A percentile compares a stretch with the other conserved stretches of the same genome.
These are phyloP conservation scores for Myzus persicae DNA, from an alignment of 1,140 invertebrate genomes.

Conservation along the genomic window DNA sequence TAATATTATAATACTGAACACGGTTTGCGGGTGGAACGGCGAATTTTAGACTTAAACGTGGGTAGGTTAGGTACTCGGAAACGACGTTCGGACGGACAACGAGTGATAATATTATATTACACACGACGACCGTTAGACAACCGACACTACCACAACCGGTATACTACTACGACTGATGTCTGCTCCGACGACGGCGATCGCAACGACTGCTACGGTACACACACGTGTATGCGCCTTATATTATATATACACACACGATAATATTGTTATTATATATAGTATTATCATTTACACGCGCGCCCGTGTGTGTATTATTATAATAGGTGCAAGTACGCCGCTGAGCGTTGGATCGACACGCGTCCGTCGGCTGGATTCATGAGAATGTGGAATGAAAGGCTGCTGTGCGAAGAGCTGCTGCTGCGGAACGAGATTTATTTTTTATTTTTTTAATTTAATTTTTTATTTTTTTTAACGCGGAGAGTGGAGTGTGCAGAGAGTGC, in stretches of 20 bases:
- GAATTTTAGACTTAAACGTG: not conserved
- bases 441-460: not conserved
- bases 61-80: not conserved
- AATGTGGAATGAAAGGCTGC: constrained; percentile 57
- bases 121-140: not conserved
- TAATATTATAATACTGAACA: not conserved
- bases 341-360: constrained; percentile 36
- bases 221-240: not conserved
- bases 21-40: not conserved
- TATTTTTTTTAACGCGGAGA: constrained; percentile 29
- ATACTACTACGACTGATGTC: not conserved
- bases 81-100: not conserved
- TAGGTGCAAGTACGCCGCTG: not conserved
- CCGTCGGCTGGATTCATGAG: constrained; percentile 43
- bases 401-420: constrained; percentile 52
- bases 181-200: not conserved
- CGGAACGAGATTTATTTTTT: constrained; percentile 52
- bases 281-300: not conserved
- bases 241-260: not conserved
- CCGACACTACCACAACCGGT: not conserved
- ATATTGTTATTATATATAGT: not conserved
- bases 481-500: constrained; percentile 15
- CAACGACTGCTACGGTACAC: not conserved
- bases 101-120: not conserved
- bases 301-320: not conserved